These are phyloP conservation scores for Lipophrys pholis DNA, from an alignment of 2,113 vertebrate genomes.

Conservation along the genomic window DNA sequence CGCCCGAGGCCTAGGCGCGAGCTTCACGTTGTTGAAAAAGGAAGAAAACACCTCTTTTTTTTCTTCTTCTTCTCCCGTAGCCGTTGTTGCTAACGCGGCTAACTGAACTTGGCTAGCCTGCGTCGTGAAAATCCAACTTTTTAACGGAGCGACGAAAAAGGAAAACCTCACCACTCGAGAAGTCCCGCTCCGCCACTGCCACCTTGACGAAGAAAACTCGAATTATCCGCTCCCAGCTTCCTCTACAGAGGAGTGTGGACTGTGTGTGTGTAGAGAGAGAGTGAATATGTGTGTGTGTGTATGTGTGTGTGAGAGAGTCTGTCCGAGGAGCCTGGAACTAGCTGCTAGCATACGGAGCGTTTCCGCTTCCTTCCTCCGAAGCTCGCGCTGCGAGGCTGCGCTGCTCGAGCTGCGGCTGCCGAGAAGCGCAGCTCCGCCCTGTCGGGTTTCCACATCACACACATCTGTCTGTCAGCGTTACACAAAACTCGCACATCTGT, in stretches of 20 bases:
- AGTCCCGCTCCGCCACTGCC: constrained; percentile 39
- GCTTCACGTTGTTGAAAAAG: constrained; percentile 55
- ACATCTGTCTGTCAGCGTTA: background rate
- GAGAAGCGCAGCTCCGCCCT: constrained; percentile 61
- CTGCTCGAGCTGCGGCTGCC: constrained; percentile 28
- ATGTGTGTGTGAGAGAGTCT: constrained; percentile 10
- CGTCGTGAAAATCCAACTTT: constrained; percentile 60
- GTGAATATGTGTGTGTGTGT: constrained; percentile 33
- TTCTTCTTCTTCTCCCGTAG: constrained; percentile 17
- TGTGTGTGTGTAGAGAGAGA: constrained; percentile 13
- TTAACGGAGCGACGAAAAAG: background rate
- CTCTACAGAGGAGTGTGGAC: constrained; percentile 39
- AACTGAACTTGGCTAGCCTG: constrained; percentile 60
- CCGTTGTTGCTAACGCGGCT: constrained; percentile 69
- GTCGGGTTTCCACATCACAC: constrained; percentile 3
- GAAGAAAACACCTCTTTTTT: constrained; percentile 68
- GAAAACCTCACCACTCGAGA: constrained; percentile 73
- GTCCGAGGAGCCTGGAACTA: constrained; percentile 61
- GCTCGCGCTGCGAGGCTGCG: constrained; percentile 46
- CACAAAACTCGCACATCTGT: too few species aligned
- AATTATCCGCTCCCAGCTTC: constrained; percentile 51
- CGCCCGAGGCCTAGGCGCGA: constrained; percentile 7
- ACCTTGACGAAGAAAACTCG: constrained; percentile 18
- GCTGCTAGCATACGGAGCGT: constrained; percentile 71
- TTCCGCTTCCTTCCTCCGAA: constrained; percentile 81